Evolutionary conservation across 2,888 invertebrate genomes (phyloP), one percentile per base, ranked within the genome.

Genomic region (Molorchus minor): DNA sequence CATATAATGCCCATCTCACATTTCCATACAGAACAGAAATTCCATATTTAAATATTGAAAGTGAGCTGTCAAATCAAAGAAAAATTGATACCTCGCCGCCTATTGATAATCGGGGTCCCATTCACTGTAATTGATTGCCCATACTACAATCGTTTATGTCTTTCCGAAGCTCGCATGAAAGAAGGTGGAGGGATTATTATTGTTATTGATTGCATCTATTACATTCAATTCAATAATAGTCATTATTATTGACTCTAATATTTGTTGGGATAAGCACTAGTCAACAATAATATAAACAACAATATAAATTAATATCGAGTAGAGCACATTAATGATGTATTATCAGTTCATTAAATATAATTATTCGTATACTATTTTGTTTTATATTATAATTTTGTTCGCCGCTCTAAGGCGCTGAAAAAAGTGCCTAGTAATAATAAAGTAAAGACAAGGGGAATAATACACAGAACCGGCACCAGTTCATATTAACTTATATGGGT

Each of bases 1-100:
- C 46, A 17, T 35, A 41, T 41, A 41, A 46, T 35, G 8, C n/a
- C 7, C n/a, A 12, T 10, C n/a, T 25, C 25, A 25, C 8, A 8
- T 8, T 5, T 25, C 8, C 33, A 3, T 12, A 10, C n/a, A n/a
- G n/a, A 12, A 33, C 33, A n/a, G 5, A 35, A 17, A 36, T n/a
- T 35, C 15, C 19, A 40, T 58, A 54, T 62, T 66, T 61, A 64
- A 64, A 64, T 62, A 64, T 58, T 66, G 64, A 64, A 64, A 56
- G 47, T 55, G 30, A 60, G 57, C 68, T 67, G 70, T 70, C 70
- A 69, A 67, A 71, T 71, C 69, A 67, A 61, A 64, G 61, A 58
- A 67, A 68, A 65, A 70, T 68, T 71, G 69, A 71, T 70, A 71
- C 68, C 67, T 65, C 64, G 64, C 66, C 67, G 70, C 68, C n/a